Percentiles rank a stretch among this genome's conserved stretches.
Evolutionary conservation across 1,140 invertebrate genomes (phyloP).

Genomic region (Lamellibrachia luymesi): DNA sequence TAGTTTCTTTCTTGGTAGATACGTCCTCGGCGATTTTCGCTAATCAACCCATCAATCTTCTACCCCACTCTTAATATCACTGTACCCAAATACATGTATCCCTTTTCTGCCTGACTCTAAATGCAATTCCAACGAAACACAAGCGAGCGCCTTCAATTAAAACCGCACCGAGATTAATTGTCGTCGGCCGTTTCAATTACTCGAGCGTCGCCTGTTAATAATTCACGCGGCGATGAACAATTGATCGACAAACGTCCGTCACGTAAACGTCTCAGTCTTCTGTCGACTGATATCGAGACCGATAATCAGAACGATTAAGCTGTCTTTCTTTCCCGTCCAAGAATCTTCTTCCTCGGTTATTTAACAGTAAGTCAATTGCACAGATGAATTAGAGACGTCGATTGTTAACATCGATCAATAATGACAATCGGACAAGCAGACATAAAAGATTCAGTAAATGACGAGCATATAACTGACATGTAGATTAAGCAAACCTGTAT

Average conservation of each 20-base stretch:
- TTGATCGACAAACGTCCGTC: background rate
- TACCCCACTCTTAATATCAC: background rate
- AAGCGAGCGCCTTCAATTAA: background rate
- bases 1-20: background rate
- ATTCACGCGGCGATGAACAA: background rate
- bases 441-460: background rate
- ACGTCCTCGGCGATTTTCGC: background rate
- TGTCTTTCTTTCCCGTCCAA: background rate
- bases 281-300: background rate
- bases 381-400: background rate
- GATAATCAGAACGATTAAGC: background rate
- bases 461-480: background rate
- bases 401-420: background rate
- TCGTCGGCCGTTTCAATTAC: background rate
- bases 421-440: background rate
- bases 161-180: background rate
- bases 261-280: background rate
- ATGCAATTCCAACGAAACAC: background rate
- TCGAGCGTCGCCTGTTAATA: background rate
- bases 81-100: background rate
- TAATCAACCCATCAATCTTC: background rate
- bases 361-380: background rate
- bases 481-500: background rate
- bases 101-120: background rate
- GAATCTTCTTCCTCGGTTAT: background rate